Evolutionary conservation across 2,113 vertebrate genomes (phyloP).

Genomic region (Python bivittatus): DNA sequence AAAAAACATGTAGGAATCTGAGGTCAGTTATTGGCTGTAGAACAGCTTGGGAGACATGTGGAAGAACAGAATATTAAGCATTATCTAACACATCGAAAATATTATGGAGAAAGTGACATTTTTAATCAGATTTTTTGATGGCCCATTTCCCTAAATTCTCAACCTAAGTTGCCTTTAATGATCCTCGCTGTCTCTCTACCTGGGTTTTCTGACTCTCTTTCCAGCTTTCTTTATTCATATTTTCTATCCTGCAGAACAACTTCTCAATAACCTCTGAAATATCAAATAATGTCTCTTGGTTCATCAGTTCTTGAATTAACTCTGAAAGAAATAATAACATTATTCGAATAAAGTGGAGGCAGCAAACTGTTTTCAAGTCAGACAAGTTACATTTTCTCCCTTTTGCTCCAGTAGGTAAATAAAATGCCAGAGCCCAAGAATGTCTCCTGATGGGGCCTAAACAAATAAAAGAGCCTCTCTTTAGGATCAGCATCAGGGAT

Average conservation of each 20-base stretch:
- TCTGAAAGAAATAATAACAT: slow-evolving; percentile 65
- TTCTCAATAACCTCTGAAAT: slow-evolving; percentile 74
- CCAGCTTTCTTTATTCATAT: slow-evolving; percentile 45
- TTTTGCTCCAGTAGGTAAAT: not conserved
- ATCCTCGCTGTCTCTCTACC: slow-evolving; percentile 14
- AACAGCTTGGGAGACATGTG: not conserved
- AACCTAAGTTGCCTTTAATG: not conserved
- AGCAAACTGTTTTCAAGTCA: slow-evolving; percentile 39
- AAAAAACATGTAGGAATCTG: too few species aligned
- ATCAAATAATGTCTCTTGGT: slow-evolving; percentile 52
- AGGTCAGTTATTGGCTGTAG: too few species aligned
- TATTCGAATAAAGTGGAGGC: slow-evolving; percentile 18
- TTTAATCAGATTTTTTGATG: not conserved
- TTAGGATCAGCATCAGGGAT: not conserved
- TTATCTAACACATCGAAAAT: not conserved
- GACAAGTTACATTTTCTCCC: not conserved
- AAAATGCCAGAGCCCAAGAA: not conserved
- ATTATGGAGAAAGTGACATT: too few species aligned
- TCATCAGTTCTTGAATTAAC: slow-evolving; percentile 72
- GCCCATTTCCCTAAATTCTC: not conserved
- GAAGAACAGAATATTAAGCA: not conserved
- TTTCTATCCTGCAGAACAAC: slow-evolving; percentile 74
- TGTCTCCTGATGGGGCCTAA: not conserved
- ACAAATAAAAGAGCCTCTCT: not conserved
- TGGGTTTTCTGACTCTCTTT: slow-evolving; percentile 56